A percentile compares a stretch with the other conserved stretches of the same genome.
phyloP scores from a whole-genome alignment of 2,888 invertebrate genomes.

The Hymenopus coronatus region DNA sequence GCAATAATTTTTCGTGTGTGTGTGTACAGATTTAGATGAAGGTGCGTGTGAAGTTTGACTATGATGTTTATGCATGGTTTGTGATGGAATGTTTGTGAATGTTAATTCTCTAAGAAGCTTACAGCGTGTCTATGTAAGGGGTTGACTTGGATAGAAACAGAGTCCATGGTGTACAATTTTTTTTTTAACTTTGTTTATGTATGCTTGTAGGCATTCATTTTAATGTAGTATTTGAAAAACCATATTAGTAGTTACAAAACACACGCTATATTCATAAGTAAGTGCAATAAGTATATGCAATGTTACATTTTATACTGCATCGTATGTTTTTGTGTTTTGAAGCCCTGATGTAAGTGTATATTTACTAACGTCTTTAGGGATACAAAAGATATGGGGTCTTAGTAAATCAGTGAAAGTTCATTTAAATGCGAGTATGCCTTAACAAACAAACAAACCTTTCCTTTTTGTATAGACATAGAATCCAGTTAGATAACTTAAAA shows the following conservation, averaged over 20 bases:
- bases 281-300: background rate
- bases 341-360: too few species aligned
- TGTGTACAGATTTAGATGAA: conserved; percentile 62
- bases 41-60: conserved; percentile 49
- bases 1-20: conserved; percentile 26
- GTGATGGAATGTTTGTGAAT: background rate
- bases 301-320: background rate
- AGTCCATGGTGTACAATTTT: too few species aligned
- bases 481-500: too few species aligned
- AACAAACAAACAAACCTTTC: too few species aligned
- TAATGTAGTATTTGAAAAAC: too few species aligned
- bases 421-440: too few species aligned
- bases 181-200: background rate
- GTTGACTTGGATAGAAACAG: background rate
- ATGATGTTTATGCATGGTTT: conserved; percentile 30
- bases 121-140: background rate
- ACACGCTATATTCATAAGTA: background rate
- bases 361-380: too few species aligned
- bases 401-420: too few species aligned
- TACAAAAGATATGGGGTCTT: too few species aligned
- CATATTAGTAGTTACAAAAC: background rate
- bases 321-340: too few species aligned
- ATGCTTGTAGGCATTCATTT: background rate
- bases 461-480: too few species aligned
- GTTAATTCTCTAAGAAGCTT: background rate